phyloP scores from a whole-genome alignment of 1,140 invertebrate species.

The Sitophilus oryzae region DNA sequence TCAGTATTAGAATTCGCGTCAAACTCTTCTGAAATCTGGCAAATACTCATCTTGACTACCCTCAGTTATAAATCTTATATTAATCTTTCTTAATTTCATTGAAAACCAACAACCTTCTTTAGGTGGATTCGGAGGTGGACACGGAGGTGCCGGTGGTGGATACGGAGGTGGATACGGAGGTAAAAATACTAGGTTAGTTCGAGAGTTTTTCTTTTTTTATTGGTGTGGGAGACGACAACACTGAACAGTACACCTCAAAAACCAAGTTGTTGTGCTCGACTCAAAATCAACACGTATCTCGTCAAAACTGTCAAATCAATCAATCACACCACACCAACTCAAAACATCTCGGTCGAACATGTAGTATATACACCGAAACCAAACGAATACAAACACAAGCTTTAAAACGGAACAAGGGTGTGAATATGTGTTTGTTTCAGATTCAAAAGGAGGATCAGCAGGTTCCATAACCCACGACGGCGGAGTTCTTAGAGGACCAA shows the following conservation, averaged over 20 bases:
- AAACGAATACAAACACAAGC: background rate
- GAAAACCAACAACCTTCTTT: background rate
- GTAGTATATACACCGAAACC: background rate
- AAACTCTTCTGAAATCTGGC: too few relatives aligned
- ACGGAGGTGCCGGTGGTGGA: conserved; percentile 12
- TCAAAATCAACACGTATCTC: too few relatives aligned
- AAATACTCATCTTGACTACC: too few relatives aligned
- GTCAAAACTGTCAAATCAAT: background rate
- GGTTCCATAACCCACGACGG: conserved; percentile 24
- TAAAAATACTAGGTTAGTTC: conserved; percentile 24
- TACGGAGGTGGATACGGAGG: conserved; percentile 20
- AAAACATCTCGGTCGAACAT: background rate
- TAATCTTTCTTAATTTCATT: too few relatives aligned
- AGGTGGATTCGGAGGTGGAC: conserved; percentile 16
- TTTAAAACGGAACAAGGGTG: background rate
- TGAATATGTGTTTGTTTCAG: too few relatives aligned
- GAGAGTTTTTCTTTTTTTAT: conserved; percentile 13
- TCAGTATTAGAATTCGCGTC: too few relatives aligned
- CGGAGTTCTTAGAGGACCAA: conserved; percentile 32
- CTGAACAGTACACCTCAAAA: background rate
- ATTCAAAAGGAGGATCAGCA: conserved; percentile 11
- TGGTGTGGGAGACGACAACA: conserved; percentile 9
- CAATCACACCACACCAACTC: background rate
- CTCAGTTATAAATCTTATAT: too few relatives aligned
- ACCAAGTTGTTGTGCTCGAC: too few relatives aligned